phyloP scores from a whole-genome alignment of 2,797 vertebrate species.

The Limnodromus scolopaceus region DNA sequence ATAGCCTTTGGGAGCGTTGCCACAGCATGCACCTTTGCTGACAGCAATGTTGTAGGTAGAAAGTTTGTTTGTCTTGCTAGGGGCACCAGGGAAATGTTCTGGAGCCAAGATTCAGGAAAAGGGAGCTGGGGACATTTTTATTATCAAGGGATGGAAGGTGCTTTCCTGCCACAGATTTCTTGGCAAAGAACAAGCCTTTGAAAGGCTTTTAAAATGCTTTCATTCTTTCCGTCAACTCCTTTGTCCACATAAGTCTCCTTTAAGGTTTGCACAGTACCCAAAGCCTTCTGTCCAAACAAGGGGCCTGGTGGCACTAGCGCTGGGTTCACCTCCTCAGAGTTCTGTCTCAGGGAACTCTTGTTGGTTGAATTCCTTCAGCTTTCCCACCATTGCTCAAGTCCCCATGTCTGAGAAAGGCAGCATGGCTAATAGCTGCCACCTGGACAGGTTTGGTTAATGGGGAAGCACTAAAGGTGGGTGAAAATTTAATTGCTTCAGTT shows the following conservation, averaged over 20 bases:
- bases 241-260: not conserved
- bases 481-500: slow-evolving; percentile 6
- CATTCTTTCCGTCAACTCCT: not conserved
- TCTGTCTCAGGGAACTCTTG: not conserved
- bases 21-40: slow-evolving; percentile 88
- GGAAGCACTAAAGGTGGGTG: not conserved
- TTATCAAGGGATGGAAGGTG: not conserved
- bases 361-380: not conserved
- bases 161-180: not conserved
- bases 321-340: not conserved
- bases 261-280: not conserved
- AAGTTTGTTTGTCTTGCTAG: slow-evolving; percentile 13
- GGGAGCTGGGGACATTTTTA: not conserved
- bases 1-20: slow-evolving; percentile 90
- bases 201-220: not conserved
- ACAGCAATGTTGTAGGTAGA: slow-evolving; percentile 83
- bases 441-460: not conserved
- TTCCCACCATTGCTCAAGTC: not conserved
- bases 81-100: not conserved
- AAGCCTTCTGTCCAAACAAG: not conserved
- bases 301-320: not conserved
- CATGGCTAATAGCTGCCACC: not conserved
- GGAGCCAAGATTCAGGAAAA: not conserved
- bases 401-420: not conserved
- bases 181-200: not conserved